Conservation (phyloP, 2,888 invertebrate genomes). For the Aquatica leii region DNA sequence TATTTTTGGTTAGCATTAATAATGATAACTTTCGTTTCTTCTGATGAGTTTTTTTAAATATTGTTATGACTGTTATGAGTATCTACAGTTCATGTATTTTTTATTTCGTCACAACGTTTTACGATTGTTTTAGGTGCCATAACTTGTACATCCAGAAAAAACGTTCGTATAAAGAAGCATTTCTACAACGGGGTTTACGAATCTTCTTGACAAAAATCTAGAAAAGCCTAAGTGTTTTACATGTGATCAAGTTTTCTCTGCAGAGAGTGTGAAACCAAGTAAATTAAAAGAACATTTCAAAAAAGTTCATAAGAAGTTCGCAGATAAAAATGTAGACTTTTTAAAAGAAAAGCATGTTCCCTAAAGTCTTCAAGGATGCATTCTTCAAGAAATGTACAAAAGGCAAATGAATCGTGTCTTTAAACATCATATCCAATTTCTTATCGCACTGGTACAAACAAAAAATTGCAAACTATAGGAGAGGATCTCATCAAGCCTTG, state of each 20-base stretch:
- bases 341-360: slow-evolving; percentile 7
- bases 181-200: slow-evolving; percentile 31
- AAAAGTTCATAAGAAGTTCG: slow-evolving; percentile 41
- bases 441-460: background rate
- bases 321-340: slow-evolving; percentile 35
- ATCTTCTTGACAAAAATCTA: slow-evolving; percentile 39
- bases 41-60: too few species aligned
- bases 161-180: slow-evolving; percentile 16
- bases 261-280: slow-evolving; percentile 25
- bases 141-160: slow-evolving; percentile 10
- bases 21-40: too few species aligned
- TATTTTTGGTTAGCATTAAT: too few species aligned
- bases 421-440: slow-evolving; percentile 7
- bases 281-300: slow-evolving; percentile 43
- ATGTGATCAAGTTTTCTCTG: slow-evolving; percentile 2
- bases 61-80: too few species aligned
- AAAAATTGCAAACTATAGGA: background rate
- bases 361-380: slow-evolving; percentile 5
- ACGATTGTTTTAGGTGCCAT: slow-evolving; percentile 10
- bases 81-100: too few species aligned
- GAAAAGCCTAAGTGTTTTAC: slow-evolving; percentile 40
- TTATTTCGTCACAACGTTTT: slow-evolving; percentile 2
- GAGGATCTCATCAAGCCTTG: slow-evolving; percentile 2
- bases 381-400: slow-evolving; percentile 15
- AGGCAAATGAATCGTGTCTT: slow-evolving; percentile 9